phyloP scores from a whole-genome alignment of 2,113 vertebrate species.

The Albula goreensis region DNA sequence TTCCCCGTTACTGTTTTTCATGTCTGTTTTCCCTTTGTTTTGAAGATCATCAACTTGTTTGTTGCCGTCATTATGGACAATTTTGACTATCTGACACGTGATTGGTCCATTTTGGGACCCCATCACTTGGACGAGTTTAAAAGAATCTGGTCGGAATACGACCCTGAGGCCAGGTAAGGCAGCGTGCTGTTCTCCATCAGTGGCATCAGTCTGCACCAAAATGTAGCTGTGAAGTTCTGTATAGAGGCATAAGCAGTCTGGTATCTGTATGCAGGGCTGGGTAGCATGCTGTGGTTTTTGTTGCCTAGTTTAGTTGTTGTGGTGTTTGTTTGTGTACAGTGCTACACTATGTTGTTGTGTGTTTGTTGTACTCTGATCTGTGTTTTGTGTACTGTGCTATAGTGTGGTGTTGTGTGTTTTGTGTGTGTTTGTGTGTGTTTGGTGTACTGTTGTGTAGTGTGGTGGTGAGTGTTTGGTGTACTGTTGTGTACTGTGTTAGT shows the following conservation, averaged over 20 bases:
- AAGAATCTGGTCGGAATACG: constrained; percentile 93
- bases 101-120: constrained; percentile 92
- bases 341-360: background rate
- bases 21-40: constrained; percentile 29
- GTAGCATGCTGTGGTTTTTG: background rate
- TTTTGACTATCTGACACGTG: constrained; percentile 91
- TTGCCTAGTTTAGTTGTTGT: background rate
- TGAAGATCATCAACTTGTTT: constrained; percentile 90
- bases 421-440: background rate
- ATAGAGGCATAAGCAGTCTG: too few species aligned
- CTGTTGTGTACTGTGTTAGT: background rate
- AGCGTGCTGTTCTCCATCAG: too few species aligned
- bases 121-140: constrained; percentile 95
- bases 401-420: background rate
- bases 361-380: background rate
- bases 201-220: too few species aligned
- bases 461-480: background rate
- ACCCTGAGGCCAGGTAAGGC: constrained; percentile 87
- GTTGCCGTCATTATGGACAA: constrained; percentile 97
- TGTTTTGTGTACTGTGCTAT: background rate
- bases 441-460: background rate
- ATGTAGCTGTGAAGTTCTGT: too few species aligned
- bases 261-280: too few species aligned
- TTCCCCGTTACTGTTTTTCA: background rate
- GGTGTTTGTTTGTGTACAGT: background rate